phyloP scores from a whole-genome alignment of 2,888 invertebrate species.

The Xanthia togata region DNA sequence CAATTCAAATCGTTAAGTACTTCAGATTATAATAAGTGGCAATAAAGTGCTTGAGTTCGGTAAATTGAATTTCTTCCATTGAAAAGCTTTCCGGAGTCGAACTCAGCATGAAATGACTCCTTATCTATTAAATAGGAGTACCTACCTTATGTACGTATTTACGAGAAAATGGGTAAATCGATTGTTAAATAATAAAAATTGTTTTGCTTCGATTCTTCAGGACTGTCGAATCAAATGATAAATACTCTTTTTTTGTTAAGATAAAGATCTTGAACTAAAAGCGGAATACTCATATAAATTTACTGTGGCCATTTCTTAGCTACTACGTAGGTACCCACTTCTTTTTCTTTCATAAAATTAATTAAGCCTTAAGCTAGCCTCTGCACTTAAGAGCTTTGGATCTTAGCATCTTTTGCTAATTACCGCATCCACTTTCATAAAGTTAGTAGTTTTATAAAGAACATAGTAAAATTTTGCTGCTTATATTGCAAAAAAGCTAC shows the following conservation, averaged over 20 bases:
- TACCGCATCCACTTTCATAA: neutral
- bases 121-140: conserved; percentile 38
- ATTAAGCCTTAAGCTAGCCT: conserved; percentile 13
- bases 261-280: neutral
- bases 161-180: conserved; percentile 13
- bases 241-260: neutral
- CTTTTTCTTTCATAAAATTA: neutral
- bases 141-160: conserved; percentile 11
- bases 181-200: conserved; percentile 37
- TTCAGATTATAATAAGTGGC: conserved; percentile 24
- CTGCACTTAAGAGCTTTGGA: neutral
- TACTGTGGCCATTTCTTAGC: no score
- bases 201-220: neutral
- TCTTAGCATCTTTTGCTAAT: neutral
- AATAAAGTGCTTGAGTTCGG: conserved; percentile 55
- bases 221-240: neutral
- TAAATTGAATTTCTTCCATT: conserved; percentile 68
- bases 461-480: neutral
- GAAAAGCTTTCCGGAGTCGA: conserved; percentile 41
- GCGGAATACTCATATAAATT: neutral
- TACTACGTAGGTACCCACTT: neutral
- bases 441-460: neutral
- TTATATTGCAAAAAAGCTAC: neutral
- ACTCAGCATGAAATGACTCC: conserved; percentile 42
- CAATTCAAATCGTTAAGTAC: conserved; percentile 2